Base-by-base conservation (phyloP, 2,113 vertebrate species). In the Cyprinodon variegatus region DNA sequence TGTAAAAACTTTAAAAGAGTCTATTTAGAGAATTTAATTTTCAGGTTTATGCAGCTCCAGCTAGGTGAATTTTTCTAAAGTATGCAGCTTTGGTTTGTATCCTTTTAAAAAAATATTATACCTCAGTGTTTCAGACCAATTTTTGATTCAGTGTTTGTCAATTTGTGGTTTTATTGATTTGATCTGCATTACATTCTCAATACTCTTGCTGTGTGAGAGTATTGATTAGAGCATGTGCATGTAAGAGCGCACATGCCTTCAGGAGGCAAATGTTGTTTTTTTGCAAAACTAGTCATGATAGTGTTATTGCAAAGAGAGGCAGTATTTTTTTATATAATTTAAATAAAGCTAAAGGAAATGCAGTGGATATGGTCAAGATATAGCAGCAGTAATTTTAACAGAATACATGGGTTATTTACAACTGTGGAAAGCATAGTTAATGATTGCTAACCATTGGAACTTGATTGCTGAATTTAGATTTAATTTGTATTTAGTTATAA, bases 1-100 rank as follows among this genome's bases (percentile, higher is more conserved):
- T 8, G 59, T 78, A 77, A 83, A 86, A 87, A 78, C 70, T 37
- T 48, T 68, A 45, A 39, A 82, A 71, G 4, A 63, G 53, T 65
- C 38, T 12, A 40, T 79, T 84, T 64, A 38, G 12, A 36, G 57
- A 71, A 70, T 60, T 29, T 4, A 22, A 76, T 77, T 77, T 69
- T 88, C 39, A 70, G 10, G 36, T 76, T 70, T 68, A 72, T 17
- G 36, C 20, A 37, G n/a, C 45, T 72, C 36, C 39, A 15, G 39
- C 76, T 70, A 67, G 53, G 29, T 64, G 12, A 73, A n/a, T 79
- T 38, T 68, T 29, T 29, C 29, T 29, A 29, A 29, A 29, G 29
- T 29, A 29, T 29, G 29, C 29, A 29, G 29, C 29, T 29, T 29
- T 29, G 29, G 29, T 29, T 29, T 29, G 29, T 29, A 29, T 29